Conservation (phyloP, 1,140 invertebrate species). For the Atta cephalotes region DNA sequence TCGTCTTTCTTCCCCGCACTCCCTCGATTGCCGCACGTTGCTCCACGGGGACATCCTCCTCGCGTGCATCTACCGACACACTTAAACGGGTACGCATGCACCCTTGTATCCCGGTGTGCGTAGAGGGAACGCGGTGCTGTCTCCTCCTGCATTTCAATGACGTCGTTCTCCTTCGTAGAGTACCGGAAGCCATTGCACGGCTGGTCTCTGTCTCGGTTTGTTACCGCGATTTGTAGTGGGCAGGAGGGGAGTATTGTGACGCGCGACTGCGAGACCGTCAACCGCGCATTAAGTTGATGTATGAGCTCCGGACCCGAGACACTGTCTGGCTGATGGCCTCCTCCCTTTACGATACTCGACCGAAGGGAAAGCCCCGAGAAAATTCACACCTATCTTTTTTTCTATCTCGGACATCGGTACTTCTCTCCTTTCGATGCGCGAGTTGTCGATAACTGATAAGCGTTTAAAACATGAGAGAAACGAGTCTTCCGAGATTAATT, state of each 20-base stretch:
- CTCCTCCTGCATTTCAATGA: slow-evolving; percentile 2
- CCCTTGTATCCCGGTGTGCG: neutral
- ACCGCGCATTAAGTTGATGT: slow-evolving; percentile 78
- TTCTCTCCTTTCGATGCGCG: neutral
- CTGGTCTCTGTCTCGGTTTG: slow-evolving; percentile 62
- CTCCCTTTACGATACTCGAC: slow-evolving; percentile 65
- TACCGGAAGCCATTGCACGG: slow-evolving; percentile 75
- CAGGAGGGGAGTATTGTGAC: slow-evolving; percentile 45
- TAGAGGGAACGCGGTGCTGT: neutral
- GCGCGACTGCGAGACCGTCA: slow-evolving; percentile 73
- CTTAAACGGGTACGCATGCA: slow-evolving; percentile 36
- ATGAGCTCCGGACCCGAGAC: slow-evolving; percentile 69
- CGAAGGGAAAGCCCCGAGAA: slow-evolving; percentile 47
- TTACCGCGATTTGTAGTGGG: slow-evolving; percentile 53
- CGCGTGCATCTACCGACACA: slow-evolving; percentile 27
- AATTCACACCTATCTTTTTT: slow-evolving; percentile 55
- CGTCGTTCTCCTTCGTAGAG: slow-evolving; percentile 30
- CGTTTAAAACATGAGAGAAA: neutral
- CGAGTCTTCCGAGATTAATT: slow-evolving; percentile 20
- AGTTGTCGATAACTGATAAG: slow-evolving; percentile 48
- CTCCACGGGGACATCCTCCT: slow-evolving; percentile 20
- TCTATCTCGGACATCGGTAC: neutral
- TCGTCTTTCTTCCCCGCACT: neutral
- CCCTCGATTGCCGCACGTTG: slow-evolving; percentile 38
- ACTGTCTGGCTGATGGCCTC: slow-evolving; percentile 68